Percentiles rank a stretch among this genome's conserved stretches.
Evolutionary conservation across 23 tunicate genomes (phyloP).

Genomic region (Pegea sp.): DNA sequence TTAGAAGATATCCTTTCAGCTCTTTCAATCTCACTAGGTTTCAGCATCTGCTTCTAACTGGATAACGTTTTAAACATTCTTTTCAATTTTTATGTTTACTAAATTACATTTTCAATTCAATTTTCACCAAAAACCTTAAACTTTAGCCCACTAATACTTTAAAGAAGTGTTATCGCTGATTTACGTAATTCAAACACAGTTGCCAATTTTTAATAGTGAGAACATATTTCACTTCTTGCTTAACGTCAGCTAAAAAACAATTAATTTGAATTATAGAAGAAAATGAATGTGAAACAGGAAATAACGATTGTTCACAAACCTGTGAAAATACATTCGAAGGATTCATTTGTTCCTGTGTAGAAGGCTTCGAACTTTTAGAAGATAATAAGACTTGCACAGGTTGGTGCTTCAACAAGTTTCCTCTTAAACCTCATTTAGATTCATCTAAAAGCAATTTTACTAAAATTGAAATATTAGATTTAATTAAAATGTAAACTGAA

Average conservation of each 20-base stretch:
- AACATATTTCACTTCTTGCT: slow-evolving; percentile 1
- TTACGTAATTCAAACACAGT: no score
- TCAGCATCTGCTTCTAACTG: not conserved
- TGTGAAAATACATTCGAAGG: slow-evolving; percentile 42
- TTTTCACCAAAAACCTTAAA: no score
- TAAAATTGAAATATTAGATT: no score
- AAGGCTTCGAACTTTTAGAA: no score
- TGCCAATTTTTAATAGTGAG: not conserved
- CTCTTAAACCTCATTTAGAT: no score
- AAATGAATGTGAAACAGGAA: not conserved
- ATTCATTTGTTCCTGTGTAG: slow-evolving; percentile 22
- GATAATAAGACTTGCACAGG: no score
- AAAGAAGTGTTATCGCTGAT: slow-evolving; percentile 1
- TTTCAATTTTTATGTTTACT: not conserved
- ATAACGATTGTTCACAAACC: slow-evolving; percentile 2
- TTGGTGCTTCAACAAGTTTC: no score
- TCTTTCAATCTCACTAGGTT: no score
- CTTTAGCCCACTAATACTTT: no score
- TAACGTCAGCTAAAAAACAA: not conserved
- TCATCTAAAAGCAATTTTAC: no score
- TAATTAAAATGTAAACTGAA: no score
- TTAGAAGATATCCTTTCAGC: not conserved
- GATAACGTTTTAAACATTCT: not conserved
- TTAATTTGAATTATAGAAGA: not conserved
- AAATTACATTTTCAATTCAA: no score